Evolutionary conservation across 2,797 vertebrate species (phyloP).

Genomic region (Enteromius treurensis): DNA sequence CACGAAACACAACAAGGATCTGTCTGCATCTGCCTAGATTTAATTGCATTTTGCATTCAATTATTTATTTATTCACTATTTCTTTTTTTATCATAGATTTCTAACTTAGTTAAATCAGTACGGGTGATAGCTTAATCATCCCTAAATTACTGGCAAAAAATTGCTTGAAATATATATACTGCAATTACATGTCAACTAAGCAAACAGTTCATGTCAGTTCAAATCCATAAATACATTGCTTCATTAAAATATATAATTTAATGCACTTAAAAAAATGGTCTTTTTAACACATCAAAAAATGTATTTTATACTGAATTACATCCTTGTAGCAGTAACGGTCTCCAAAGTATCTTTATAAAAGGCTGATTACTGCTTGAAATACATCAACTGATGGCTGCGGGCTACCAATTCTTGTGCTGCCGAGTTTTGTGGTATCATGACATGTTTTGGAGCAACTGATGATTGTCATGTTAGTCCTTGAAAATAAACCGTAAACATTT

Average conservation of each 20-base stretch:
- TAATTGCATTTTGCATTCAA: neutral
- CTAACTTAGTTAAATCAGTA: neutral
- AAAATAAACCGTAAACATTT: slow-evolving; percentile 21
- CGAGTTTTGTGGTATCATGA: slow-evolving; percentile 83
- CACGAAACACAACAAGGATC: neutral
- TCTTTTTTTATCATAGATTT: neutral
- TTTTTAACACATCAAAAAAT: neutral
- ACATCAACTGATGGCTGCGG: slow-evolving; percentile 88
- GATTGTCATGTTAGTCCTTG: neutral
- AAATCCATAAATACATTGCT: neutral
- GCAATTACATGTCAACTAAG: neutral
- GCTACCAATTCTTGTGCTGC: slow-evolving; percentile 88
- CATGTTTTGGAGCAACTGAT: slow-evolving; percentile 74
- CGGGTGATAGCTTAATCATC: neutral
- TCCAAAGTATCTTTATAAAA: slow-evolving; percentile 89
- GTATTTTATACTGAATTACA: slow-evolving; percentile 84
- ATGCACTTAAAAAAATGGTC: neutral
- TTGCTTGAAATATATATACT: slow-evolving; percentile 1
- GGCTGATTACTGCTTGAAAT: slow-evolving; percentile 91
- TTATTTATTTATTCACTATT: neutral
- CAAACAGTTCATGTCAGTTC: neutral
- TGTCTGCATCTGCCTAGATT: neutral
- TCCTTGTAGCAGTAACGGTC: slow-evolving; percentile 82
- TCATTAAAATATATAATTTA: neutral
- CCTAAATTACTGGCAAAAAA: neutral